A percentile compares a stretch with the other conserved stretches of the same genome.
Evolutionary conservation across 2,113 vertebrate genomes (phyloP).

Genomic region (Carassius carassius): DNA sequence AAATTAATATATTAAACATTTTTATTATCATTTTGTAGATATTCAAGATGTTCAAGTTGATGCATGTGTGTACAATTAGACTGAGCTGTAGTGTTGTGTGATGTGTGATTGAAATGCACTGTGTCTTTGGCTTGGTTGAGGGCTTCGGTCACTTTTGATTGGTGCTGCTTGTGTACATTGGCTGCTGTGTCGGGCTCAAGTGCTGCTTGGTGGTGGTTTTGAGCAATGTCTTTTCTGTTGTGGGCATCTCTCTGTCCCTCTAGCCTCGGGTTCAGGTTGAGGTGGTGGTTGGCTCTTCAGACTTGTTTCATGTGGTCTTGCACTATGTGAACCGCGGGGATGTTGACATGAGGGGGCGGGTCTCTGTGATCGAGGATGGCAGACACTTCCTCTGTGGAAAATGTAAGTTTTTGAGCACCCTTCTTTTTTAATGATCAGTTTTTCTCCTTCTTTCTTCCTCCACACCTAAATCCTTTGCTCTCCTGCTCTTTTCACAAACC

Average conservation of each 20-base stretch:
- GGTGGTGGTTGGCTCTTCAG: conserved; percentile 85
- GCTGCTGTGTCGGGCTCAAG: conserved; percentile 41
- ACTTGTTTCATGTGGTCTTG: conserved; percentile 91
- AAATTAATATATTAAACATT: too few species aligned
- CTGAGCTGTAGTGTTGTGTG: background rate
- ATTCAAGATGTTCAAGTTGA: background rate
- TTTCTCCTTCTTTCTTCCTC: conserved; percentile 45
- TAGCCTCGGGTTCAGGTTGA: conserved; percentile 87
- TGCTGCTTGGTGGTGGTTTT: conserved; percentile 60
- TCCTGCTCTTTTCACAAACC: background rate
- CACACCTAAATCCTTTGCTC: too few species aligned
- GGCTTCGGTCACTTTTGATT: conserved; percentile 13
- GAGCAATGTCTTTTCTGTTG: conserved; percentile 49
- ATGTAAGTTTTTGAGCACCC: conserved; percentile 79
- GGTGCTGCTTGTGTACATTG: conserved; percentile 10
- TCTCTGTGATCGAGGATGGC: conserved; percentile 84
- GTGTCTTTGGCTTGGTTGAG: conserved; percentile 32
- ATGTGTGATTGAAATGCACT: background rate
- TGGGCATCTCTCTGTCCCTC: background rate
- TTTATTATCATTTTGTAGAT: background rate
- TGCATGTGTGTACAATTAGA: background rate
- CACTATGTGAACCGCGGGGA: conserved; percentile 83
- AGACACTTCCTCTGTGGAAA: conserved; percentile 79
- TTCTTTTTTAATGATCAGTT: background rate
- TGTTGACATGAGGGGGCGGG: conserved; percentile 76